Percentiles rank a stretch among this genome's conserved stretches.
Evolutionary conservation across 2,113 vertebrate species (phyloP).

Genomic region (Cebidichthys violaceus): DNA sequence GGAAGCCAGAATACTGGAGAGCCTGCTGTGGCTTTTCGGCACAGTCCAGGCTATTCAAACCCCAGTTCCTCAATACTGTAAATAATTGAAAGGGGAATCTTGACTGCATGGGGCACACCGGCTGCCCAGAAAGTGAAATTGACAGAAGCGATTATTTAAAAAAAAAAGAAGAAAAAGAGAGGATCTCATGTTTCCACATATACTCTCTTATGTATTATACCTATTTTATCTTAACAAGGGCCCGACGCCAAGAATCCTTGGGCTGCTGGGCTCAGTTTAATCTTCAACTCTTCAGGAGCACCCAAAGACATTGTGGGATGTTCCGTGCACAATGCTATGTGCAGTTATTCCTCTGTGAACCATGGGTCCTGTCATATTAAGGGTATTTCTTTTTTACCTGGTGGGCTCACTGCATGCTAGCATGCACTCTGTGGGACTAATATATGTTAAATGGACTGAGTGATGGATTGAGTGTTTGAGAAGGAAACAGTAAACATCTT

Average conservation of each 20-base stretch:
- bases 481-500: not conserved
- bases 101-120: constrained; percentile 33
- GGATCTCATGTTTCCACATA: constrained; percentile 22
- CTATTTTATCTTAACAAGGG: constrained; percentile 23
- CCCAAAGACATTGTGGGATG: constrained; percentile 17
- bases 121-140: constrained; percentile 41
- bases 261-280: constrained; percentile 26
- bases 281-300: constrained; percentile 25
- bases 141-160: constrained; percentile 33
- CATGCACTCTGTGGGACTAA: not conserved
- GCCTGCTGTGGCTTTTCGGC: constrained; percentile 21
- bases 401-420: not conserved
- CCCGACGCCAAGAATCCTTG: constrained; percentile 4
- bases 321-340: constrained; percentile 11
- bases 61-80: constrained; percentile 28
- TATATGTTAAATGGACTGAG: not conserved
- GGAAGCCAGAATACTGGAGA: not conserved
- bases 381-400: constrained; percentile 2
- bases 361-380: not conserved
- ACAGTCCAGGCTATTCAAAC: constrained; percentile 35
- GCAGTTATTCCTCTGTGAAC: constrained; percentile 22
- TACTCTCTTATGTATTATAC: constrained; percentile 30
- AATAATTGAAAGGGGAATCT: constrained; percentile 57
- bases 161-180: not conserved
- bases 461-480: not conserved